Evolutionary conservation across 2,113 vertebrate genomes (phyloP), one percentile per base, ranked within the genome.

Genomic region (Cnemophilus loriae): DNA sequence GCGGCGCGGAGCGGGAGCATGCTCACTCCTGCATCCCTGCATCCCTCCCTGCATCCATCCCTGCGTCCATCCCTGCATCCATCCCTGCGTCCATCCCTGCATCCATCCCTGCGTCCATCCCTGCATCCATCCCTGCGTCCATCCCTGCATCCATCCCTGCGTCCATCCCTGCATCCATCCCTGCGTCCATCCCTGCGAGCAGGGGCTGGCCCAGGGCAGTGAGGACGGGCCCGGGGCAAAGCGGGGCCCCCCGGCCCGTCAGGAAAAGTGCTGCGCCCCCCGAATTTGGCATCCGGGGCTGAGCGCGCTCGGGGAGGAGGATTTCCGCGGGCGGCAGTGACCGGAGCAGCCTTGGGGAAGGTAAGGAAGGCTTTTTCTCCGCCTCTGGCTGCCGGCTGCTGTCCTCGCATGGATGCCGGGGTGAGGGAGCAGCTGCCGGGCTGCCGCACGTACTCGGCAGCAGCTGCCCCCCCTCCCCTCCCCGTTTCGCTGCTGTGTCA

Each of bases 171-270:
- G 37, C 32, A 49, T 61, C 20, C 30, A 8, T 69, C 68, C 59
- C 41, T 11, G 10, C 90, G 74, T 71, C 33, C 42, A 16, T 41
- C 82, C 65, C 46, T 1, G 64, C 64, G 3, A 7, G 21, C 61
- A 1, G 49, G 98, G 97, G 97, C 95, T 91, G 94, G 74, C 89
- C 89, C 94, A 70, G 97, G 95, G 89, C 92, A 56, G 50, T 61
- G 12, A 86, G 90, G 90, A 94, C 39, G n/a, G 16, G 92, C 16
- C 1, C 55, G 20, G 33, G 46, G 87, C 67, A 11, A 44, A 84
- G 74, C 44, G 90, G 85, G 71, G 67, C 81, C 23, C 28, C 39
- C 24, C 13, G 7, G 2, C 16, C n/a, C 60, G 59, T n/a, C 71
- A 53, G 75, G 24, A 9, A 44, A 83, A n/a, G 67, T 3, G 30